Base-by-base conservation (phyloP, 2,888 invertebrate species). In the Leptopilina syphax region DNA sequence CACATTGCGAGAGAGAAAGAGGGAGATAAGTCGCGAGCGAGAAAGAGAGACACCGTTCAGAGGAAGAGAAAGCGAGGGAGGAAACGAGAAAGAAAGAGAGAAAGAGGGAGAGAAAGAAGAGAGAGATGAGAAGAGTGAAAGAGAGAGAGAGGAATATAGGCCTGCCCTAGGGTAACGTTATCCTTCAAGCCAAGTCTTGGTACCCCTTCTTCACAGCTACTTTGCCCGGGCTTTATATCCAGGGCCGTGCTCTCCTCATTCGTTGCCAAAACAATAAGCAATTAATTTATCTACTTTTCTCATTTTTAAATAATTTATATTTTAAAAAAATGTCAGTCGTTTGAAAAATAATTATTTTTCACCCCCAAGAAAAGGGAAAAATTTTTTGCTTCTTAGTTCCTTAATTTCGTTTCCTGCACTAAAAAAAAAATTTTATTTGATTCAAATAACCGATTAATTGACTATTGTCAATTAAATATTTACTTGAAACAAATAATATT, bases 81-180 rank as follows among this genome's bases (percentile, higher is more conserved):
- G 60, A 47, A 47, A n/a, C 6, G 24, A 10, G 54, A 0, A 57
- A 76, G 68, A 47, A 24, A 63, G 68, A 68, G 81, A 80, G 78
- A 80, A 83, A 83, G 81, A 78, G 63, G 50, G 66, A 68, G 27
- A 63, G 76, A 80, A 78, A 82, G 77, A 76, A 27, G 27, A 34
- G 34, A 34, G 24, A 12, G 24, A 10, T n/a, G 50, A 0, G 65
- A 76, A 54, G 54, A 50, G 9, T 4, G 68, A 65, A 47, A n/a
- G 44, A 63, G 68, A 68, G 81, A 81, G 78, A 80, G 83, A 83
- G 81, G 82, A 77, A 77, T 77, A 87, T 85, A 84, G 86, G 87
- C 88, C 89, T 89, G 89, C 88, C 89, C 89, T 91, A 89, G 90
- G 90, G 85, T 90, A 91, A 91, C 88, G 86, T 90, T 87, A 90